Percentiles rank a stretch among this genome's conserved stretches.
Evolutionary conservation across 2,113 vertebrate species (phyloP).

Genomic region (Corydoras sp.): DNA sequence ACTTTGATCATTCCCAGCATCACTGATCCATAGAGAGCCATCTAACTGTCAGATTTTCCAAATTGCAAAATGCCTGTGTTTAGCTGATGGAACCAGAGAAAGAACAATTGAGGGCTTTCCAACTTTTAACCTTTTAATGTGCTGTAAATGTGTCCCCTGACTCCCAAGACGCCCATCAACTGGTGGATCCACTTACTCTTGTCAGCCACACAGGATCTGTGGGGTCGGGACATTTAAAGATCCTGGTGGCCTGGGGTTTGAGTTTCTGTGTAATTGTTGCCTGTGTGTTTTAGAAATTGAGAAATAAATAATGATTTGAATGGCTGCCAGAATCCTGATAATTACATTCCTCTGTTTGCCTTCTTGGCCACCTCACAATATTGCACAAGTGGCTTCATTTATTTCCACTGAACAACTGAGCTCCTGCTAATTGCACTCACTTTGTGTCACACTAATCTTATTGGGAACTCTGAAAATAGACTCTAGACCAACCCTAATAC

Average conservation of each 20-base stretch:
- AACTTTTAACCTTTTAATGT: conserved; percentile 73
- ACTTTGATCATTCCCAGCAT: conserved; percentile 7
- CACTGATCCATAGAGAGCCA: conserved; percentile 17
- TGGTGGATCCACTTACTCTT: conserved; percentile 67
- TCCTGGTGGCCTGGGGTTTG: too few relatives aligned
- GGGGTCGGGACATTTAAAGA: too few relatives aligned
- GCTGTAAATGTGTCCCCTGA: conserved; percentile 69
- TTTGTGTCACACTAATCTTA: conserved; percentile 85
- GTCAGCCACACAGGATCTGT: too few relatives aligned
- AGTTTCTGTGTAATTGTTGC: too few relatives aligned
- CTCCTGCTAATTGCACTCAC: conserved; percentile 88
- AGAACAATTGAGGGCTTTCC: conserved; percentile 69
- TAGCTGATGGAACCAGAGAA: conserved; percentile 61
- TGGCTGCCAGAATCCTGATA: too few relatives aligned
- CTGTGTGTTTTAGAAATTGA: too few relatives aligned
- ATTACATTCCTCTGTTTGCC: too few relatives aligned
- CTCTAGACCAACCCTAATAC: too few relatives aligned
- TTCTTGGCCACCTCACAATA: too few relatives aligned
- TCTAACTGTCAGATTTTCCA: conserved; percentile 31
- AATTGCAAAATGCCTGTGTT: conserved; percentile 18
- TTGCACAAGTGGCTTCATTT: conserved; percentile 79
- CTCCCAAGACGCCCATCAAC: conserved; percentile 61
- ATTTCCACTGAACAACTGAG: conserved; percentile 59
- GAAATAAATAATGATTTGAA: too few relatives aligned
- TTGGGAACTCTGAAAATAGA: too few relatives aligned